Percentiles rank a stretch among this genome's conserved stretches.
Evolutionary conservation across 1,140 invertebrate genomes (phyloP).

Genomic region (Druon quercuslanigerum): DNA sequence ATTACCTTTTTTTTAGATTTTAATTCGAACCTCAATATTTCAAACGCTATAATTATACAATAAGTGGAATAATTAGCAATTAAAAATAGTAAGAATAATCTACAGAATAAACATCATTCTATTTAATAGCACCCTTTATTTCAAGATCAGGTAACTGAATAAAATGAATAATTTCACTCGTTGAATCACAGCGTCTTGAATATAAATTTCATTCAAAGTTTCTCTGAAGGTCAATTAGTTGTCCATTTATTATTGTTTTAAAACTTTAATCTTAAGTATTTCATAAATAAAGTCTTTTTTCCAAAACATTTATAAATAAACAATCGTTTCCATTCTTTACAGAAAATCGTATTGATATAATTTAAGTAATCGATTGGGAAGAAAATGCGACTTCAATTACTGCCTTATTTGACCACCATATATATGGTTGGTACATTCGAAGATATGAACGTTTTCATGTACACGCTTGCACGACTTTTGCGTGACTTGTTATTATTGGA

Average conservation of each 20-base stretch:
- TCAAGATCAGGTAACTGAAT: conserved; percentile 20
- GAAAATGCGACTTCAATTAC: background rate
- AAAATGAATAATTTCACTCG: conserved; percentile 14
- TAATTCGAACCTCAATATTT: too few species aligned
- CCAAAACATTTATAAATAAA: background rate
- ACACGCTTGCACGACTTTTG: background rate
- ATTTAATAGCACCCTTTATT: conserved; percentile 29
- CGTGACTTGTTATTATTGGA: conserved; percentile 6
- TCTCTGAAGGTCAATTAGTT: background rate
- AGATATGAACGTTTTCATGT: conserved; percentile 16
- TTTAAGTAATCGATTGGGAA: background rate
- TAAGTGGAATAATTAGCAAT: too few species aligned
- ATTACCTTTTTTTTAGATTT: too few species aligned
- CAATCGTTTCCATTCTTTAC: background rate
- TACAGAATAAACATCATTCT: conserved; percentile 1
- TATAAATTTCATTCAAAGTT: background rate
- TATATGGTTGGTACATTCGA: conserved; percentile 22
- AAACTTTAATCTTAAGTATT: conserved; percentile 12
- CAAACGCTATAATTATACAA: too few species aligned
- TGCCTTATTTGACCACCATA: conserved; percentile 14
- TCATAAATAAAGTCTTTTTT: background rate
- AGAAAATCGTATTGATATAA: background rate
- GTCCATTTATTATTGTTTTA: background rate
- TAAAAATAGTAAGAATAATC: background rate
- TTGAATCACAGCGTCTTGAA: conserved; percentile 24